Evolutionary conservation across 92 coral and sea anemone genomes (phyloP), one percentile per base, ranked within the genome.

Genomic region (Bergia sp.): DNA sequence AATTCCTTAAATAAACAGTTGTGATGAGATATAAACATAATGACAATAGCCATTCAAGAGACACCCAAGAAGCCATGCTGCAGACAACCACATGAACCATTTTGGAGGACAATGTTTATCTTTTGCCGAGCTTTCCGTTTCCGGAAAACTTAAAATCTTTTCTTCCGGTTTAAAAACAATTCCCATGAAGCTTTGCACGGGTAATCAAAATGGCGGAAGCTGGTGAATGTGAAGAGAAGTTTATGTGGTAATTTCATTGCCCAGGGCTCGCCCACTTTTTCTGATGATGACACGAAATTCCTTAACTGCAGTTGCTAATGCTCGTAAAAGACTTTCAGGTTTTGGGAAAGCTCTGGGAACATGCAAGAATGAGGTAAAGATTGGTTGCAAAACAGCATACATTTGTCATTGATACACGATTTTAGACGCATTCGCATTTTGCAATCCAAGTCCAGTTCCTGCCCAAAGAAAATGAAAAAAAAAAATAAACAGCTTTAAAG

Each of bases 341-440:
- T 84, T 88, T 3, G 93, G 91, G 80, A 91, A 79, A 79, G 86
- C 86, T 40, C 42, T 91, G 61, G 89, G 67, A 55, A 89, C 85
- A 5, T 91, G 93, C 85, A 86, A 84, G 43, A 79, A 83, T 36
- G 86, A 91, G 91, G 93, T 91, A 84, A 49, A 75, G 6, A 11
- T 2, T 41, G 9, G 5, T 18, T 39, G 57, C 57, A 50, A 11
- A 50, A 50, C 53, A 47, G 9, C 53, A 45, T 29, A 29, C 29
- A 29, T 29, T 29, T 29, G 29, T 29, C 29, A 29, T 29, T 29
- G 29, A 29, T 29, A 29, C 29, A 29, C 29, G 29, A 29, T 29
- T 29, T 29, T 29, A 29, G 29, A 29, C 29, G 29, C 29, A 29
- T 29, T 29, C 29, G 29, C 29, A 29, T 29, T 29, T 53, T 53